Evolutionary conservation across 2,888 invertebrate species (phyloP), one percentile per base, ranked within the genome.

Genomic region (Ypsolopha scabrella): DNA sequence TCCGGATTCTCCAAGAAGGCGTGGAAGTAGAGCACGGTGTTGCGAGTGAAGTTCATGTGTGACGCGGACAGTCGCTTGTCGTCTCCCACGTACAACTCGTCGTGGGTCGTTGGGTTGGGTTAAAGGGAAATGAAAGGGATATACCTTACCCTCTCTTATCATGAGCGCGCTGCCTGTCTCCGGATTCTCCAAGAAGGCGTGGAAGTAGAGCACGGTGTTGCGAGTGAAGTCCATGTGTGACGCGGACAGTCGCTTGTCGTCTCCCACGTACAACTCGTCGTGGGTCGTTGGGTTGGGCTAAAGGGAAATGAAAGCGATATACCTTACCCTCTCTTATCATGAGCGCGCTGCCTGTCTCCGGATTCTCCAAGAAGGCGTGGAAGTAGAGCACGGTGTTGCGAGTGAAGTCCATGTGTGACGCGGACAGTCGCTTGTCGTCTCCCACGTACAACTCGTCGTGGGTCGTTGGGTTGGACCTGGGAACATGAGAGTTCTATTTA

Each of bases 281-380:
- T n/a, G n/a, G n/a, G n/a, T n/a, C n/a, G n/a, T n/a, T n/a, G n/a
- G n/a, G n/a, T n/a, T n/a, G n/a, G n/a, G n/a, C 1, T n/a, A n/a
- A n/a, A n/a, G n/a, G n/a, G n/a, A n/a, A n/a, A n/a, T n/a, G n/a
- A n/a, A n/a, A n/a, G n/a, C n/a, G n/a, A n/a, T n/a, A n/a, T n/a
- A n/a, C n/a, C n/a, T 44, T 68, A 89, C 89, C 89, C 72, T 89
- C 88, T 60, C 86, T 71, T 4, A 90, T 74, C 56, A 80, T 64
- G 7, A 83, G 67, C 0, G 81, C 88, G 58, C 90, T 89, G n/a
- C 86, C 80, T n/a, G 88, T 85, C 34, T 82, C 80, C 0, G 88
- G 81, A 24, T 83, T 87, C 62, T 91, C 90, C 71, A 90, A 88
- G 66, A 90, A 91, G 0, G 90, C 90, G 60, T 90, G 90, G 71